phyloP scores from a whole-genome alignment of 2,888 invertebrate species.

The Lottia gigantea region DNA sequence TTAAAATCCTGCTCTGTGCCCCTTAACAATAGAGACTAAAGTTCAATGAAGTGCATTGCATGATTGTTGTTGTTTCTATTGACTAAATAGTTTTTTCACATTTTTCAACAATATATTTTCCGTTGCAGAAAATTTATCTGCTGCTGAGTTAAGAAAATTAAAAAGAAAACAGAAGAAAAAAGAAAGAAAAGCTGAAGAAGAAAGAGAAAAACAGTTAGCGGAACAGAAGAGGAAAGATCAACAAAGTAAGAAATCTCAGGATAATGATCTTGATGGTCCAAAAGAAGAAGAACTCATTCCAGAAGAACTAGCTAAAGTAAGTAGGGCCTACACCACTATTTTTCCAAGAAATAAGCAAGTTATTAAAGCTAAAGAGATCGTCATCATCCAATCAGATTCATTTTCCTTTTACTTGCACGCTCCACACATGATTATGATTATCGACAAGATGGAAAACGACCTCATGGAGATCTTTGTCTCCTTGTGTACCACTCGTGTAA shows the following conservation, averaged over 20 bases:
- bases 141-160: conserved; percentile 94
- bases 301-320: conserved; percentile 89
- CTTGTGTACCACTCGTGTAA: no score
- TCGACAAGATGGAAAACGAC: no score
- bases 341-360: no score
- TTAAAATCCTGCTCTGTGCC: no score
- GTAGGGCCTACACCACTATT: conserved; percentile 11
- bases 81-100: background rate
- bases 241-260: conserved; percentile 75
- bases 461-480: no score
- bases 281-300: conserved; percentile 94
- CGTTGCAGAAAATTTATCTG: conserved; percentile 71
- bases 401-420: no score
- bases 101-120: conserved; percentile 16
- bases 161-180: conserved; percentile 97
- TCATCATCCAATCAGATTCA: no score
- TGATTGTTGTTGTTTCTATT: background rate
- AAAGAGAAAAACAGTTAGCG: conserved; percentile 76
- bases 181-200: conserved; percentile 91
- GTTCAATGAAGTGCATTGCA: no score
- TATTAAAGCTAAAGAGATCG: no score
- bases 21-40: no score
- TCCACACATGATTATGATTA: no score
- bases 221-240: conserved; percentile 64
- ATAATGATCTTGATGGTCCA: conserved; percentile 89